Base-by-base conservation (phyloP, 1,140 invertebrate species). In the Harpegnathos saltator region DNA sequence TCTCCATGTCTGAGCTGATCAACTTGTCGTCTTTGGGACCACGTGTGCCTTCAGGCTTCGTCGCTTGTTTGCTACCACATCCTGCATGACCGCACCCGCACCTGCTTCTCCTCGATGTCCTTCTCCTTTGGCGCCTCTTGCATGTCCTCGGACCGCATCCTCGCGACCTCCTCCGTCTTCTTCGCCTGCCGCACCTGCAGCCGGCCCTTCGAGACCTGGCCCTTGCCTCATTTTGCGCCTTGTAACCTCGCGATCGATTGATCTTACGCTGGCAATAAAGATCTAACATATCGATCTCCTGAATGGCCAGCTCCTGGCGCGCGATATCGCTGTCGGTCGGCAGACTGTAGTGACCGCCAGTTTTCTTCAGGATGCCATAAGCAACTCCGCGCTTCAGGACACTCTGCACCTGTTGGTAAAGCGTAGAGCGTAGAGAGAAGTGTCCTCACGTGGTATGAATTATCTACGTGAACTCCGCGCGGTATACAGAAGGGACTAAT, bases 381-480 rank as follows among this genome's bases (percentile, higher is more conserved):
- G 84, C 66, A 0, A 89, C 84, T 1, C 91, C 91, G 11, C 91
- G 90, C 66, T 91, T 92, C 22, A 92, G 71, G 0, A 83, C 89
- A 11, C 82, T 59, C 11, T 83, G 81, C 59, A 90, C 83, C 91
- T 92, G 38, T 7, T 17, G 15, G 33, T n/a, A n/a, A n/a, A n/a
- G n/a, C n/a, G n/a, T n/a, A n/a, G n/a, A n/a, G n/a, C n/a, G n/a
- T n/a, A n/a, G n/a, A n/a, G n/a, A n/a, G 9, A 74, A 48, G 12
- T 4, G 24, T 38, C 14, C 38, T 66, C 9, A 3, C 7, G 38
- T 11, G 38, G 7, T 11, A 44, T 44, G 7, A 44, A 44, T 44
- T 44, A 44, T 44, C 9, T 44, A 44, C 3, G 38, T 44, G 11
- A 44, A 44, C 3, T 44, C 7, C 38, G n/a, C 7, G 7, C 38